phyloP scores from a whole-genome alignment of 2,888 invertebrate genomes.

The Chaetoderma sp. region DNA sequence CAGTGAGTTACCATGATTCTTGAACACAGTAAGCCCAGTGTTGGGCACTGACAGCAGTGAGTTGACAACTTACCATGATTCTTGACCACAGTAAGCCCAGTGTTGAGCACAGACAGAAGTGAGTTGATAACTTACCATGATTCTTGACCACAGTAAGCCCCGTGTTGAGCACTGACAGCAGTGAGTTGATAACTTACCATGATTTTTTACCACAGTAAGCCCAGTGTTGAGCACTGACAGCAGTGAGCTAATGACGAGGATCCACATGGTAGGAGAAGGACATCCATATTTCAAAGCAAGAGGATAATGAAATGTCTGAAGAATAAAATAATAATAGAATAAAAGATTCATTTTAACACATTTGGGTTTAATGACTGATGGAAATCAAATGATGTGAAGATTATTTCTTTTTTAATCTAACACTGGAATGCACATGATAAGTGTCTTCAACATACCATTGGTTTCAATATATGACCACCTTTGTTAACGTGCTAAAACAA shows the following conservation, averaged over 20 bases:
- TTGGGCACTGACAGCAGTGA: background rate
- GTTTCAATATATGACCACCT: too few species aligned
- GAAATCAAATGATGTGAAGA: too few species aligned
- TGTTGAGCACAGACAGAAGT: background rate
- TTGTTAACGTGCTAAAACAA: too few species aligned
- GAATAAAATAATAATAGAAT: conserved; percentile 48
- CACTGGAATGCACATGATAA: too few species aligned
- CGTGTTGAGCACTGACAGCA: conserved; percentile 82
- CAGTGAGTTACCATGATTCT: background rate
- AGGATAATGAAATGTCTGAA: conserved; percentile 79
- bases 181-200: conserved; percentile 82
- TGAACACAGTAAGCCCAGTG: background rate
- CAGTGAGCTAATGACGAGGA: conserved; percentile 82
- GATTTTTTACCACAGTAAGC: conserved; percentile 85
- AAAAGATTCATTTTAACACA: too few species aligned
- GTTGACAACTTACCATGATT: background rate
- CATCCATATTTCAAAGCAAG: conserved; percentile 85
- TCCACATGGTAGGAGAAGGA: conserved; percentile 85
- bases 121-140: conserved; percentile 42
- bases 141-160: conserved; percentile 77
- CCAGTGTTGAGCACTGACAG: conserved; percentile 85
- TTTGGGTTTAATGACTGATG: too few species aligned
- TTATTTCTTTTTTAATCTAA: too few species aligned
- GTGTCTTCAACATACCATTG: too few species aligned
- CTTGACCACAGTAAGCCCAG: background rate